phyloP scores from a whole-genome alignment of 2,113 vertebrate species.

The Ictidomys tridecemlineatus region DNA sequence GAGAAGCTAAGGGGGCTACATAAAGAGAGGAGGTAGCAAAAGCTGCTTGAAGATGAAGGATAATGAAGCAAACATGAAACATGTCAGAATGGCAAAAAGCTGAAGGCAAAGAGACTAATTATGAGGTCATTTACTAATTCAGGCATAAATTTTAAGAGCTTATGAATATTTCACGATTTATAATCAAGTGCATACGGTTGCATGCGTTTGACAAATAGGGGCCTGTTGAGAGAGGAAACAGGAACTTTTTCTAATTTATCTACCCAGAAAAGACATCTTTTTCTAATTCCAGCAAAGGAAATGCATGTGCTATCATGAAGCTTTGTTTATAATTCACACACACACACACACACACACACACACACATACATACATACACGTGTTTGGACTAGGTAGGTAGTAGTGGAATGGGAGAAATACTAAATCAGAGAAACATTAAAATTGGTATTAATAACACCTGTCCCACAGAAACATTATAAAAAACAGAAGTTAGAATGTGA shows the following conservation, averaged over 20 bases:
- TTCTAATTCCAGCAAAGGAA: conserved; percentile 40
- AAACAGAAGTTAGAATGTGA: not conserved
- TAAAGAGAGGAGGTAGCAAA: not conserved
- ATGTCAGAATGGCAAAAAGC: not conserved
- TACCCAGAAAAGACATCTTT: not conserved
- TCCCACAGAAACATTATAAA: not conserved
- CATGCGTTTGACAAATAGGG: not conserved
- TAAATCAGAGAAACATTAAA: not conserved
- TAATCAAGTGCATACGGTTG: not conserved
- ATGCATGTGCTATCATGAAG: not conserved
- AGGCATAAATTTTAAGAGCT: not conserved
- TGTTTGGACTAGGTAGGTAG: not conserved
- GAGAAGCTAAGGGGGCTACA: not conserved
- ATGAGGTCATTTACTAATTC: not conserved
- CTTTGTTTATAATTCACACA: not conserved
- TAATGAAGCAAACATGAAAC: not conserved
- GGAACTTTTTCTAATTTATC: not conserved
- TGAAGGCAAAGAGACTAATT: not conserved
- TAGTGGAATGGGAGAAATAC: not conserved
- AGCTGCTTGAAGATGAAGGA: not conserved
- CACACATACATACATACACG: not conserved
- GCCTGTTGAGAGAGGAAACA: not conserved
- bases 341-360: not conserved
- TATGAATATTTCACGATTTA: conserved; percentile 35
- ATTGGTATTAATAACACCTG: not conserved